These are phyloP conservation scores for Charaxes varanes DNA, from an alignment of 1,140 invertebrate genomes.

Conservation along the genomic window DNA sequence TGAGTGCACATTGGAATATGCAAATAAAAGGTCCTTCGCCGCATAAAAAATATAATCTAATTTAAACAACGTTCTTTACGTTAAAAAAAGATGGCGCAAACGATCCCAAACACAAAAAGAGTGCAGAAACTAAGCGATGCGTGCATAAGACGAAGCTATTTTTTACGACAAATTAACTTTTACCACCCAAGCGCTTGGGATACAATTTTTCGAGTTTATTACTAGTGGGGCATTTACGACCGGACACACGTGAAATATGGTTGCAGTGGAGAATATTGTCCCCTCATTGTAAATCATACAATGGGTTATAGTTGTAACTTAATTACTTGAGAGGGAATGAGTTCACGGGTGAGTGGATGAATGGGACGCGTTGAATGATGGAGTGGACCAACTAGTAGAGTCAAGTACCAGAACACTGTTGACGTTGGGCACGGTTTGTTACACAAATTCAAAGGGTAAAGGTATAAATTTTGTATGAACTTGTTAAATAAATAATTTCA, in stretches of 20 bases:
- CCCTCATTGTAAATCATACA: slow-evolving; percentile 27
- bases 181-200: slow-evolving; percentile 24
- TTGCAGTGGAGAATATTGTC: slow-evolving; percentile 25
- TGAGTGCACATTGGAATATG: too few species aligned
- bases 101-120: too few species aligned
- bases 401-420: too few species aligned
- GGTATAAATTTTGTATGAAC: too few species aligned
- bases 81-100: too few species aligned
- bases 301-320: slow-evolving; percentile 22
- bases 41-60: not conserved
- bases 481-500: too few species aligned
- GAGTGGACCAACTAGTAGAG: too few species aligned
- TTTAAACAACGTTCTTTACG: too few species aligned
- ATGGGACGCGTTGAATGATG: not conserved
- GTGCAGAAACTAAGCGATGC: slow-evolving; percentile 5
- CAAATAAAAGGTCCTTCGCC: too few species aligned
- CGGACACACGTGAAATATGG: slow-evolving; percentile 27
- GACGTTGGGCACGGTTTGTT: too few species aligned
- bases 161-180: slow-evolving; percentile 25
- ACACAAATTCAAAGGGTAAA: too few species aligned
- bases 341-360: not conserved
- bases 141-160: slow-evolving; percentile 17
- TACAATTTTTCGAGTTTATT: slow-evolving; percentile 25
- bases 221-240: slow-evolving; percentile 30
- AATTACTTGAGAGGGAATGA: slow-evolving; percentile 13